Base-by-base conservation (phyloP, 1,140 invertebrate species). In the Maconellicoccus hirsutus region DNA sequence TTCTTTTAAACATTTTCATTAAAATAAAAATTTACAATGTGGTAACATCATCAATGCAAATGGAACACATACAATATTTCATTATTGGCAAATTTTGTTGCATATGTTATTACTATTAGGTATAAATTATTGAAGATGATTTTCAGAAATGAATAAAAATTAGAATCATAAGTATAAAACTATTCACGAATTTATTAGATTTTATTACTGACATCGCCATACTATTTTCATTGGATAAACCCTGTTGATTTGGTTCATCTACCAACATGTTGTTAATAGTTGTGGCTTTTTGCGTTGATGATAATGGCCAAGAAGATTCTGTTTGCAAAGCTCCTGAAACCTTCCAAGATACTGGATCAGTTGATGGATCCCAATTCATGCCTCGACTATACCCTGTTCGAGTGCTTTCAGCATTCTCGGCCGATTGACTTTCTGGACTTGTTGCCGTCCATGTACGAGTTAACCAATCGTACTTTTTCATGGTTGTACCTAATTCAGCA, bases 221-320 rank as follows among this genome's bases (percentile, higher is more conserved):
- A 42, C 8, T 10, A 59, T 59, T 59, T 16, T 59, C 52, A 59
- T 66, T 66, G 2, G 61, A 66, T 66, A 84, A 75, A 1, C 84
- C 84, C 73, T 84, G 81, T 73, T 85, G 84, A 74, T 85, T 85
- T 0, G 84, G 84, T 75, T 85, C 84, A 70, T 85, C 84, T 3
- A 85, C 81, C 73, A 83, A 80, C 74, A 84, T 85, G 59, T 78
- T 81, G 10, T 81, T 77, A 74, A 81, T 82, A 75, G 81, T 79
- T 39, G 79, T 80, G 52, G 75, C 75, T 33, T 76, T 74, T 70
- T 77, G 75, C 76, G 78, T 70, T 14, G 71, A 61, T 16, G 42
- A 52, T 52, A 52, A 52, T 3, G 27, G 25, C 33, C 38, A 70
- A 7, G 70, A 42, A 23, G 69, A 27, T n/a, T 70, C 72, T 25